Base-by-base conservation (phyloP, 2,113 vertebrate species). In the Phyllopteryx taeniolatus region DNA sequence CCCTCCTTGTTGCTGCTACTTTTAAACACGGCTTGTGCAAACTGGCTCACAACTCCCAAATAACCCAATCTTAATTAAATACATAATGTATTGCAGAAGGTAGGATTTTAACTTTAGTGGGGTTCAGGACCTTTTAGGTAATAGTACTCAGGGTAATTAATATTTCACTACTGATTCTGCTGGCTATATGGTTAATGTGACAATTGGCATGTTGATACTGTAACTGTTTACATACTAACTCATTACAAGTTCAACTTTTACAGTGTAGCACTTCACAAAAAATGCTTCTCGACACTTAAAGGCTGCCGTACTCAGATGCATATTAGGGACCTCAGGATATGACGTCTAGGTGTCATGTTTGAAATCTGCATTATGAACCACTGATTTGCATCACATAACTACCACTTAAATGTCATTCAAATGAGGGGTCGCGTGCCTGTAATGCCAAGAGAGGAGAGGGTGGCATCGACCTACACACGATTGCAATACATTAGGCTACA, bases 1-100 rank as follows among this genome's bases (percentile, higher is more conserved):
- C 35, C 63, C 74, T 63, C 67, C 51, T 67, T 81, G 68, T 8
- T 51, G 57, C 63, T 54, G 57, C 71, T 82, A 61, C 31, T 35
- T 56, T 56, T 22, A 22, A 53, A 15, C 49, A 12, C 15, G 31
- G 7, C 59, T 35, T 19, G 59, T 22, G 4, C 22, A 12, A 59
- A 27, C 4, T 57, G 3, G 8, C 1, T 33, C 27, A 13, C 27
- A 33, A 60, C 1, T 33, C n/a, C 3, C 20, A 57, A 57, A 22
- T 57, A 12, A 57, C 10, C n/a, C 56, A 27, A 12, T 13, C n/a
- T 57, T 57, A 27, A 27, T 57, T 3, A 57, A 57, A 22, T 11
- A 57, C 22, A 27, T 57, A 11, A 51, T 20, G 49, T 53, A 53
- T 53, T 51, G 11, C 49, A 15, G 49, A 19, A 15, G 1, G 17